phyloP scores from a whole-genome alignment of 2,113 vertebrate genomes.

The Trogon melanurus region DNA sequence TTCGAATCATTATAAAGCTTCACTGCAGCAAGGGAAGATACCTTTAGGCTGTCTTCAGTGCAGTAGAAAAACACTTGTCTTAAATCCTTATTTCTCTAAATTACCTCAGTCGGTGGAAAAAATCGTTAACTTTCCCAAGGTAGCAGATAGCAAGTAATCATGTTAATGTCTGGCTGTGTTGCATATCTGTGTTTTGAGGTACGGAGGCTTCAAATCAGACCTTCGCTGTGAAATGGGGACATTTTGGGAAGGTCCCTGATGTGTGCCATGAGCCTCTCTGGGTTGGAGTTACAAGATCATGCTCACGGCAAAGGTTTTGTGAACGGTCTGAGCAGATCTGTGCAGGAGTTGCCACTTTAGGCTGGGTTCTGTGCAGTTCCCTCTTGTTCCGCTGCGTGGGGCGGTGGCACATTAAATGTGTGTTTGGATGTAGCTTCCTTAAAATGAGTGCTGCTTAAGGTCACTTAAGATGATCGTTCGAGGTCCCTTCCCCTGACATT shows the following conservation, averaged over 20 bases:
- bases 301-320: neutral
- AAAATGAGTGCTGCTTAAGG: neutral
- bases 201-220: neutral
- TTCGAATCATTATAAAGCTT: neutral
- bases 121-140: neutral
- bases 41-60: neutral
- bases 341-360: neutral
- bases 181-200: rapidly evolving
- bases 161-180: neutral
- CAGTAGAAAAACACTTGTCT: neutral
- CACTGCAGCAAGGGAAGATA: neutral
- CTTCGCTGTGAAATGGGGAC: neutral
- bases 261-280: rapidly evolving
- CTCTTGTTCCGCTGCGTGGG: neutral
- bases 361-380: neutral
- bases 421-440: neutral
- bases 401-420: rapidly evolving
- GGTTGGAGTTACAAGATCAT: neutral
- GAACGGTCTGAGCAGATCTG: rapidly evolving
- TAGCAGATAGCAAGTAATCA: neutral
- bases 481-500: too few species aligned
- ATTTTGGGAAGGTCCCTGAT: neutral
- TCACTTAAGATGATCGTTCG: too few species aligned
- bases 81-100: neutral
- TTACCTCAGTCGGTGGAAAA: neutral